Base-by-base conservation (phyloP, 2,797 vertebrate genomes). In the Enteromius thamalakanensis region DNA sequence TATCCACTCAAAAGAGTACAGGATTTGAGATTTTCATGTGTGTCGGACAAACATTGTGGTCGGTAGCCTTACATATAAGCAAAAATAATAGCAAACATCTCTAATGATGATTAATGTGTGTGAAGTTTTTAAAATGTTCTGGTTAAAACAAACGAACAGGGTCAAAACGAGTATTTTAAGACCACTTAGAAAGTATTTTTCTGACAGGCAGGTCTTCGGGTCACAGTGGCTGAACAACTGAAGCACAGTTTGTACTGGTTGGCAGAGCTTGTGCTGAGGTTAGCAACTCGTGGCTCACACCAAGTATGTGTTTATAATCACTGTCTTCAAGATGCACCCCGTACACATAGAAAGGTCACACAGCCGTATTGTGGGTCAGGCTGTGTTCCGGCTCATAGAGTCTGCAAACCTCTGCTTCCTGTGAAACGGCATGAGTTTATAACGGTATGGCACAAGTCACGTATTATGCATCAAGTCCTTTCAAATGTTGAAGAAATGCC, bases 381-480 rank as follows among this genome's bases (percentile, higher is more conserved):
- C 67, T 67, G 12, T 58, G 67, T 17, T 64, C 80, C 62, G 42
- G 80, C 37, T 81, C 51, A 70, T 55, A 77, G 45, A 71, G 82
- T 55, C 67, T 76, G 14, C 82, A 79, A 82, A 60, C 37, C 51
- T 21, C 23, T 45, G 60, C 81, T 82, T 85, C 87, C 89, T 78
- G 74, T 74, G 60, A 29, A 79, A 11, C 9, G 19, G 26, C 75
- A 53, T 67, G 14, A 68, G 49, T 76, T 80, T 19, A 7, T 55
- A 19, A 2, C 34, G 42, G 68, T 62, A 32, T 80, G 26, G 47
- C 29, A 65, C 14, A 7, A 37, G 32, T 32, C 32, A 21, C 68
- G 17, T 5, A 42, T 51, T 29, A 21, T 14, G 34, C 37, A 26
- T n/a, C 1, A n/a, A 6, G 19, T 55, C 23, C 67, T 17, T 1